phyloP scores from a whole-genome alignment of 2,797 vertebrate species.

The Danio kyathit region DNA sequence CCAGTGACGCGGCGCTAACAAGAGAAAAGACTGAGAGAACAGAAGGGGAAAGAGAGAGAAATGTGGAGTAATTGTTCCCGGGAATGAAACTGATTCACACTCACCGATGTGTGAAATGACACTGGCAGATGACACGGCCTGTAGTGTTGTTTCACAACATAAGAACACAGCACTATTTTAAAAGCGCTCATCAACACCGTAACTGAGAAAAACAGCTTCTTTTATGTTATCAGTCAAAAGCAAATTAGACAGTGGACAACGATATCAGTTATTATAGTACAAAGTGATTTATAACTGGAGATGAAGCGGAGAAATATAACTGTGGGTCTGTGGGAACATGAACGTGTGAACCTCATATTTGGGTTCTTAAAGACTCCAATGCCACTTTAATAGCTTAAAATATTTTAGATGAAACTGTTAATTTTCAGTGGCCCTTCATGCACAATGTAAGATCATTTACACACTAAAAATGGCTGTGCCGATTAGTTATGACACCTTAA shows the following conservation, averaged over 20 bases:
- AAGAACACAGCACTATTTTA: conserved; percentile 79
- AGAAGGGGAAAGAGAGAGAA: conserved; percentile 67
- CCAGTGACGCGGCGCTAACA: conserved; percentile 65
- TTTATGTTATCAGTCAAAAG: conserved; percentile 61
- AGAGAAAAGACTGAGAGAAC: conserved; percentile 48
- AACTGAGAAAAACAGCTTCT: conserved; percentile 55
- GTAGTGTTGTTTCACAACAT: conserved; percentile 76
- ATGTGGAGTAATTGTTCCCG: conserved; percentile 84
- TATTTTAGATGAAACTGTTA: no score
- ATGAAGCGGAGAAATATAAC: background rate
- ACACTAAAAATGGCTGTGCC: no score
- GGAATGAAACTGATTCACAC: conserved; percentile 85
- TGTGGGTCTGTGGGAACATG: background rate
- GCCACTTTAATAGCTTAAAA: background rate
- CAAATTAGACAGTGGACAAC: conserved; percentile 56
- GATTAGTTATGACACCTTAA: no score
- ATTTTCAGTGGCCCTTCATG: no score
- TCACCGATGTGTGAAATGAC: conserved; percentile 85
- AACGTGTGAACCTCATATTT: conserved; percentile 13
- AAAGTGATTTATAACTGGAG: conserved; percentile 58
- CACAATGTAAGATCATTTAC: no score
- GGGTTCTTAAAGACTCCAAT: background rate
- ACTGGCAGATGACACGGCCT: conserved; percentile 81
- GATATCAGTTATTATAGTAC: conserved; percentile 52
- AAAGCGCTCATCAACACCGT: conserved; percentile 80